Evolutionary conservation across 2,797 vertebrate genomes (phyloP).

Genomic region (Amniataba percoides): DNA sequence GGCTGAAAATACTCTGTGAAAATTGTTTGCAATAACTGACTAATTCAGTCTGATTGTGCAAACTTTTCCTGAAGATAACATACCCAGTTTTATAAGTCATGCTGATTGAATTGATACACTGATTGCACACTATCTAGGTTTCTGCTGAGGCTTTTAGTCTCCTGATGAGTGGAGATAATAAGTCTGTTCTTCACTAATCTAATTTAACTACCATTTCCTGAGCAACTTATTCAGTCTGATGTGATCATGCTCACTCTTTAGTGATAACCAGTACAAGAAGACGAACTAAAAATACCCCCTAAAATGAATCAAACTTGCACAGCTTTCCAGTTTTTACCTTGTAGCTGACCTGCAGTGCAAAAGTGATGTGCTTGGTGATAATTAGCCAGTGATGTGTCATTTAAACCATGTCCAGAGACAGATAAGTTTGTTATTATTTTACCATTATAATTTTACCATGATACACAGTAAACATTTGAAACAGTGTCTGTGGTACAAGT

Average conservation of each 20-base stretch:
- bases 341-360: not conserved
- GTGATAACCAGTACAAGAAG: not conserved
- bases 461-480: not conserved
- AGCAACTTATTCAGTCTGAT: slow-evolving; percentile 9
- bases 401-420: not conserved
- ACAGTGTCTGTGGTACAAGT: not conserved
- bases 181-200: slow-evolving; percentile 29
- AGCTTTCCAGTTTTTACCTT: not conserved
- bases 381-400: not conserved
- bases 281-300: not conserved
- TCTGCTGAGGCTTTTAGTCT: not conserved
- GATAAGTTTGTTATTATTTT: not conserved
- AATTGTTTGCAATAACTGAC: not conserved
- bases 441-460: not conserved
- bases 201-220: slow-evolving; percentile 3
- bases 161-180: slow-evolving; percentile 3
- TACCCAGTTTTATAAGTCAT: slow-evolving; percentile 8
- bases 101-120: not conserved
- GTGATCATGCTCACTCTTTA: not conserved
- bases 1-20: not conserved
- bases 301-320: not conserved
- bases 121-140: not conserved
- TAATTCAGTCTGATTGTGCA: not conserved
- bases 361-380: not conserved
- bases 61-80: not conserved